Base-by-base conservation (phyloP, 2,888 invertebrate genomes). In the Venustoraphidia nigricollis region DNA sequence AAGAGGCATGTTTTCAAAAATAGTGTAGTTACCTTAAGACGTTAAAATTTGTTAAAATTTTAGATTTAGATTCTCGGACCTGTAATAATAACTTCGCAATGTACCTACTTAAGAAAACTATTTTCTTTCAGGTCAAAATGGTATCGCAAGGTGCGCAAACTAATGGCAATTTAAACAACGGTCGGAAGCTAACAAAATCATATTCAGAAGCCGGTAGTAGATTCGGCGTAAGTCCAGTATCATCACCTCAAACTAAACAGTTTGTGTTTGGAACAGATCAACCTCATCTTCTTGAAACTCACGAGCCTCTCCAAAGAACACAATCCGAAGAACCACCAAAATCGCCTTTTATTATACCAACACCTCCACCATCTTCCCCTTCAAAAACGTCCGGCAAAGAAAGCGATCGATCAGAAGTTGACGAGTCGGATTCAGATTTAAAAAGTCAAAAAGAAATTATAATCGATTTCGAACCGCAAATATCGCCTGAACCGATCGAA, bases 81-180 rank as follows among this genome's bases (percentile, higher is more conserved):
- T n/a, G n/a, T n/a, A n/a, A n/a, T n/a, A n/a, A 17, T 17, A 17
- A 17, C 17, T 17, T n/a, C n/a, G n/a, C n/a, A n/a, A n/a, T 17
- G 17, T 17, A 17, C 17, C 17, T 27, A 27, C 27, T 27, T 27
- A 27, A 6, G 4, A 27, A 27, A 27, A 27, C 2, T 39, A 14
- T 46, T 39, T 14, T 42, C 9, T 56, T 66, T 46, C 57, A 83
- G 75, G 86, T 89, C 14, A 84, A 83, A 65, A 89, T 89, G 79
- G 87, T 90, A 41, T 90, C 89, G 10, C 89, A 90, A 62, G 89
- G 88, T 14, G 90, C 90, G 9, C 90, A 91, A 69, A 91, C 90
- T 3, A 91, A 91, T 66, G 90, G 90, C 2, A 69, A 78, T 50
- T 69, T 79, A 49, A 65, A 73, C 51, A 79, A 79, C 59, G 77